These are phyloP conservation scores for Chironex yamaguchii DNA, from an alignment of 30 jellyfish, hydroid and myxozoan species.

Conservation along the genomic window DNA sequence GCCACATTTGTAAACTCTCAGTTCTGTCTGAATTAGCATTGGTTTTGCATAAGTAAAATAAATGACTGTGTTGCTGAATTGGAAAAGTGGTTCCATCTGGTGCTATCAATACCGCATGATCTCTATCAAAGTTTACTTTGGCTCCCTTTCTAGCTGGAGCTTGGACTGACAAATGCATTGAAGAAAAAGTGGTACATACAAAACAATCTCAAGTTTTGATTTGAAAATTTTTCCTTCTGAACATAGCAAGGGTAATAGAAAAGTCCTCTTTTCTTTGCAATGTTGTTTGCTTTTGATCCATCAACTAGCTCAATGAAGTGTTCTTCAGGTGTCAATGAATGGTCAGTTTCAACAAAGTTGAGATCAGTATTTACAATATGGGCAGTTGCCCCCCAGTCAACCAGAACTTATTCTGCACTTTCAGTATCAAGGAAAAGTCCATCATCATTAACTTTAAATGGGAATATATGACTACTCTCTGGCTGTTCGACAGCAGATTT, in stretches of 20 bases:
- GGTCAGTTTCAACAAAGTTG: constrained; percentile 26
- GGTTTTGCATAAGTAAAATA: constrained; percentile 8
- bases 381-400: constrained; percentile 70
- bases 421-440: no score
- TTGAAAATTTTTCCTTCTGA: constrained; percentile 13
- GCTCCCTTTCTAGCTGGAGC: constrained; percentile 64
- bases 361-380: constrained; percentile 12
- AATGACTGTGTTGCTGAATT: constrained; percentile 7
- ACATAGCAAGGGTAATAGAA: constrained; percentile 28
- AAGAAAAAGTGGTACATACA: constrained; percentile 36
- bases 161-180: constrained; percentile 63
- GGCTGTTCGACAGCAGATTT: no score
- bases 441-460: no score
- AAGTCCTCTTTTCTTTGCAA: constrained; percentile 49
- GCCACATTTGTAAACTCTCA: not conserved
- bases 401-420: no score
- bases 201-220: constrained; percentile 35
- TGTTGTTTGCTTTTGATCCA: constrained; percentile 57
- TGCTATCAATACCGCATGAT: constrained; percentile 6
- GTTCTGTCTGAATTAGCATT: not conserved
- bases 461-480: no score
- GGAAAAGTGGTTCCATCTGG: constrained; percentile 45
- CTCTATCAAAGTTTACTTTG: not conserved
- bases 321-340: constrained; percentile 24
- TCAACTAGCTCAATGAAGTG: constrained; percentile 77